A percentile compares a stretch with the other conserved stretches of the same genome.
phyloP scores from a whole-genome alignment of 2,797 vertebrate species.

The Mastacembelus armatus region DNA sequence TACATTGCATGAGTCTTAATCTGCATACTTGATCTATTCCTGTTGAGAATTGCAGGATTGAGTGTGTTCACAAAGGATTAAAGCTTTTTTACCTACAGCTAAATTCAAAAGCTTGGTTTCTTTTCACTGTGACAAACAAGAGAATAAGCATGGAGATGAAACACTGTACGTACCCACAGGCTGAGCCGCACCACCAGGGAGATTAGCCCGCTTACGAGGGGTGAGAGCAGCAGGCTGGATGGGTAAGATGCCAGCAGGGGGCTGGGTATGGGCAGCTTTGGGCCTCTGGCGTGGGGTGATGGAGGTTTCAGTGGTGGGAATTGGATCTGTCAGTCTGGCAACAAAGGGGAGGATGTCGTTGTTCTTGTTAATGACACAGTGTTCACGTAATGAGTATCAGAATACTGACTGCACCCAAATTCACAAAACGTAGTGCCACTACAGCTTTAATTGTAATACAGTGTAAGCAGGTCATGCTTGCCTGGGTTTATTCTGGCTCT shows the following conservation, averaged over 20 bases:
- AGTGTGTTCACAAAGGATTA: constrained; percentile 26
- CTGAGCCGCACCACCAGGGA: constrained; percentile 82
- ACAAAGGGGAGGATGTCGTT: constrained; percentile 36
- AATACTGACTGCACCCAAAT: constrained; percentile 35
- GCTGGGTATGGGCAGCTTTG: constrained; percentile 94
- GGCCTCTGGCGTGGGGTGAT: constrained; percentile 98
- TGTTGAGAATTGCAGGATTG: constrained; percentile 26
- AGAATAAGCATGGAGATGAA: constrained; percentile 12
- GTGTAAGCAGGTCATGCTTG: constrained; percentile 66
- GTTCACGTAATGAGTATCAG: constrained; percentile 47
- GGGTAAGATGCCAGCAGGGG: constrained; percentile 91
- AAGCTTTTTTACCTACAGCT: constrained; percentile 7
- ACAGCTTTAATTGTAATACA: constrained; percentile 41
- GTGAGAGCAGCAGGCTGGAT: constrained; percentile 97
- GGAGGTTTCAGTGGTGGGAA: constrained; percentile 97
- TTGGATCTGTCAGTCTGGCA: constrained; percentile 93
- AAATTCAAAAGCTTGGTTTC: constrained; percentile 29
- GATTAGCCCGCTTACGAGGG: constrained; percentile 92
- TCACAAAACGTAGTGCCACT: constrained; percentile 28
- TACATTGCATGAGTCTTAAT: constrained; percentile 45
- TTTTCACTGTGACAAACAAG: constrained; percentile 7
- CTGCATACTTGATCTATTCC: constrained; percentile 34
- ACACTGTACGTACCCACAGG: constrained; percentile 82
- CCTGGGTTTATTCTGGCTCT: constrained; percentile 94
- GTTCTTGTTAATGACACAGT: constrained; percentile 53